phyloP scores from a whole-genome alignment of 2,113 vertebrate genomes.

The Ranitomeya variabilis region DNA sequence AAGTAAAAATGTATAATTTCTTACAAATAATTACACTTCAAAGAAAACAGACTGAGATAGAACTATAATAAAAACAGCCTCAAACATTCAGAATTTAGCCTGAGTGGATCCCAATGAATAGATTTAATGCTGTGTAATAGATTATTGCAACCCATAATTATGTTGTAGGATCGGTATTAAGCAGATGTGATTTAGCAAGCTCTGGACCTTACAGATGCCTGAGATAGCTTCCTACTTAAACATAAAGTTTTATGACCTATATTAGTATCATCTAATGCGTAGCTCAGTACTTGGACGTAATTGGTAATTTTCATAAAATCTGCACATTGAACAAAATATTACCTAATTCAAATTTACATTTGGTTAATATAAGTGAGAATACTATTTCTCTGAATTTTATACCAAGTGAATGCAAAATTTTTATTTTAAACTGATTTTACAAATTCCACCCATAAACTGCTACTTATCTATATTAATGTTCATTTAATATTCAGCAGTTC shows the following conservation, averaged over 20 bases:
- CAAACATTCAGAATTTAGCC: neutral
- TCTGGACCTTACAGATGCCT: neutral
- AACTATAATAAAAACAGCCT: neutral
- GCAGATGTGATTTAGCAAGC: constrained; percentile 23
- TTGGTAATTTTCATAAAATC: constrained; percentile 31
- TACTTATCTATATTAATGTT: neutral
- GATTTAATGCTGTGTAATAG: constrained; percentile 10
- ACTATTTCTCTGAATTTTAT: neutral
- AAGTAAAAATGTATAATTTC: neutral
- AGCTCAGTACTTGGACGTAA: constrained; percentile 5
- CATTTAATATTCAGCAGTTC: neutral
- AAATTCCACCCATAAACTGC: neutral
- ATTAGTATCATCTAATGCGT: constrained; percentile 21
- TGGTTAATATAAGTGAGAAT: neutral
- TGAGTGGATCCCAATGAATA: neutral
- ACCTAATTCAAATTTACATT: constrained; percentile 1
- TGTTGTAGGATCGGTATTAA: neutral
- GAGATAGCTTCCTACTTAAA: neutral
- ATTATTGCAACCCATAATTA: neutral
- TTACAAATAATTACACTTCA: neutral
- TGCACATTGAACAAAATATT: constrained; percentile 29
- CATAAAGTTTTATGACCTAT: constrained; percentile 34
- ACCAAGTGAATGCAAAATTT: neutral
- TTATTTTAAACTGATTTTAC: neutral
- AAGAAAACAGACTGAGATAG: neutral